Conservation (phyloP, 1,140 invertebrate species). For the Helicoverpa armigera region DNA sequence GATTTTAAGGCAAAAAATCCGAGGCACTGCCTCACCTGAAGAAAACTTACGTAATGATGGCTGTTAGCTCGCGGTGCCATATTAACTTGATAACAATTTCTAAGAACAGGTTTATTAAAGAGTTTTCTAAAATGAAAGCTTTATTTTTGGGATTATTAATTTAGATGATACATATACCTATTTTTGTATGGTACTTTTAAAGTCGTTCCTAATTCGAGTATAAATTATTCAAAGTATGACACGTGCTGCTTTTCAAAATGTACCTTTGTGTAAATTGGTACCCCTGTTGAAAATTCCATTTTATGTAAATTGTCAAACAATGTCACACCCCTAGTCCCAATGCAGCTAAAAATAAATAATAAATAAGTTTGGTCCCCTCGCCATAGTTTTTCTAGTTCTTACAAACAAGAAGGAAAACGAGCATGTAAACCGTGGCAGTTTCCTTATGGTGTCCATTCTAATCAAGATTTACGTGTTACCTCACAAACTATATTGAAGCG, state of each 20-base stretch:
- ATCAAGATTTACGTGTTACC: constrained; percentile 56
- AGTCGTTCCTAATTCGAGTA: neutral
- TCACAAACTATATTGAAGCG: constrained; percentile 59
- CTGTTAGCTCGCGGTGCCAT: neutral
- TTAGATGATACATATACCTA: neutral
- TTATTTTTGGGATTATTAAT: too few relatives aligned
- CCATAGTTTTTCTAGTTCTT: constrained; percentile 1
- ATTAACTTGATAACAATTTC: constrained; percentile 1
- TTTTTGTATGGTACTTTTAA: neutral
- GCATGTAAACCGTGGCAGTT: constrained; percentile 26
- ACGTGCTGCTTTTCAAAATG: neutral
- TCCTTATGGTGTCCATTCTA: constrained; percentile 42
- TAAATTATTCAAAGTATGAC: neutral
- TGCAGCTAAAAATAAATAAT: constrained; percentile 61
- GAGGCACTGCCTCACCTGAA: constrained; percentile 29
- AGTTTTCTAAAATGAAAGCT: constrained; percentile 5
- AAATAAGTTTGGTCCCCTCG: constrained; percentile 7
- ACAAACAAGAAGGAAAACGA: constrained; percentile 52
- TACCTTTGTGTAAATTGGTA: neutral
- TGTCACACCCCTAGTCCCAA: constrained; percentile 56
- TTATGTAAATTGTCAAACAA: neutral
- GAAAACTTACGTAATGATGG: constrained; percentile 36
- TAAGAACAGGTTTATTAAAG: constrained; percentile 11
- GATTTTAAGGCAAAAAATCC: constrained; percentile 54
- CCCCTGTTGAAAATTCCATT: constrained; percentile 4